Evolutionary conservation across 2,113 vertebrate genomes (phyloP).

Genomic region (Gila orcuttii): DNA sequence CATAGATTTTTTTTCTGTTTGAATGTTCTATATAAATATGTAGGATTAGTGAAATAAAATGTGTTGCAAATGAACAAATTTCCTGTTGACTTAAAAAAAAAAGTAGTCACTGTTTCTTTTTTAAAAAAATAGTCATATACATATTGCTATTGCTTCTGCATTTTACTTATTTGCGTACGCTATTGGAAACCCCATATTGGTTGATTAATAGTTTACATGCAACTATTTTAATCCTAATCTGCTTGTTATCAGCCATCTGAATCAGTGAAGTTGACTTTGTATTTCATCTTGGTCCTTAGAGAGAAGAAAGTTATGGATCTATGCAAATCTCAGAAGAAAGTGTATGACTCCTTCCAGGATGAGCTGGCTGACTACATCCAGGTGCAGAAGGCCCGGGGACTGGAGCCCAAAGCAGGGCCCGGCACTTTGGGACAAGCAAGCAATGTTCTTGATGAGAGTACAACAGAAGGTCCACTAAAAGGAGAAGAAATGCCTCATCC

Average conservation of each 20-base stretch:
- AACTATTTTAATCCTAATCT: not conserved
- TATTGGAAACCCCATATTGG: not conserved
- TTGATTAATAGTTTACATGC: not conserved
- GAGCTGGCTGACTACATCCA: constrained; percentile 83
- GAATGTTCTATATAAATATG: not conserved
- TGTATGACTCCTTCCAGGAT: constrained; percentile 79
- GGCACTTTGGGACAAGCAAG: constrained; percentile 58
- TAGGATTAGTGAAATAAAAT: not conserved
- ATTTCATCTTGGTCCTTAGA: constrained; percentile 66
- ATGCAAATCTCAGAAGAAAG: constrained; percentile 79
- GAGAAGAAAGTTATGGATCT: constrained; percentile 73
- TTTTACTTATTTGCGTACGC: not conserved
- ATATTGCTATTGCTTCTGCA: not conserved
- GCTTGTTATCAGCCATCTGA: not conserved
- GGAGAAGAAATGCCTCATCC: constrained; percentile 26
- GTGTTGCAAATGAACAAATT: not conserved
- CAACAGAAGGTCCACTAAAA: not conserved
- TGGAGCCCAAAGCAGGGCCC: constrained; percentile 72
- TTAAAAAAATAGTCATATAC: too few relatives aligned
- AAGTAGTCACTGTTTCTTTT: too few relatives aligned
- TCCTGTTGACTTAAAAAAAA: not conserved
- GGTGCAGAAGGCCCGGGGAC: constrained; percentile 80
- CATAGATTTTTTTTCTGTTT: too few relatives aligned
- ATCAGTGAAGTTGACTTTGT: not conserved
- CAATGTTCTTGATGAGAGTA: constrained; percentile 52